Percentiles rank a stretch among this genome's conserved stretches.
phyloP scores from a whole-genome alignment of 2,888 invertebrate species.

The Andrena bucephala region DNA sequence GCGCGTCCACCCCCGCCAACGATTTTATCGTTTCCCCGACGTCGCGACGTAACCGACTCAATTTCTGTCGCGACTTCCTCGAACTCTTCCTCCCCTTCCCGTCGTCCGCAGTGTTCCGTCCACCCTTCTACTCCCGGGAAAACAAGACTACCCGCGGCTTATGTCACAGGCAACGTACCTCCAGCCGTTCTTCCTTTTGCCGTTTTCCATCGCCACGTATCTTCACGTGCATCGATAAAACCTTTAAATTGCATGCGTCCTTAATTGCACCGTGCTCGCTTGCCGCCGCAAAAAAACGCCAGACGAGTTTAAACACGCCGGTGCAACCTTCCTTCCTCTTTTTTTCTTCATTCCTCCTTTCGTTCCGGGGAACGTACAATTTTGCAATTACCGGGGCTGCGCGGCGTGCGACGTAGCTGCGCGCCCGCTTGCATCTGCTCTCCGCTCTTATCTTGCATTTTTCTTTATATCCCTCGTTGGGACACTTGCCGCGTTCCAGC shows the following conservation, averaged over 20 bases:
- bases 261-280: conserved; percentile 46
- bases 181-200: neutral
- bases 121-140: neutral
- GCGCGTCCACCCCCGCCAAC: conserved; percentile 12
- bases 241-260: conserved; percentile 57
- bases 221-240: conserved; percentile 54
- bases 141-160: conserved; percentile 22
- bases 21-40: conserved; percentile 54
- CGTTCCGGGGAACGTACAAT: conserved; percentile 48
- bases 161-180: conserved; percentile 4
- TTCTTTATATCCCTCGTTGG: conserved; percentile 27
- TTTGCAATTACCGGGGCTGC: conserved; percentile 51
- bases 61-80: conserved; percentile 39
- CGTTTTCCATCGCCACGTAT: conserved; percentile 9
- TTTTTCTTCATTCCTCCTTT: neutral
- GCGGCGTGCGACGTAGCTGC: conserved; percentile 37
- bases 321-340: conserved; percentile 10
- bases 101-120: neutral
- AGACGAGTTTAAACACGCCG: conserved; percentile 47
- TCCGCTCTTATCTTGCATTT: conserved; percentile 45
- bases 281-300: conserved; percentile 36
- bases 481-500: conserved; percentile 29
- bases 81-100: neutral
- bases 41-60: conserved; percentile 20
- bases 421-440: conserved; percentile 46